Base-by-base conservation (phyloP, 1,140 invertebrate species). In the Camponotus vicinus region DNA sequence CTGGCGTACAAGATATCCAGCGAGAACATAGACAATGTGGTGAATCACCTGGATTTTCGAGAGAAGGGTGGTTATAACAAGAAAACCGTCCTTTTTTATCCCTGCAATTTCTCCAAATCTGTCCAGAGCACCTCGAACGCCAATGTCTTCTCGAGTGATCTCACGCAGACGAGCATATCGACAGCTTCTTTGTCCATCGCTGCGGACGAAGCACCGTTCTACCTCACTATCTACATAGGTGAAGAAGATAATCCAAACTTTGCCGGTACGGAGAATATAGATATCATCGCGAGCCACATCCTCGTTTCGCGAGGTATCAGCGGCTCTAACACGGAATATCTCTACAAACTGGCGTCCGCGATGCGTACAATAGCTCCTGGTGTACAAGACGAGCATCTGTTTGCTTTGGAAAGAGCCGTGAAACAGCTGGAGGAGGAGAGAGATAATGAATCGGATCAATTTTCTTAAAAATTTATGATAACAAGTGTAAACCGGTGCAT, bases 61-160 rank as follows among this genome's bases (percentile, higher is more conserved):
- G 99, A 99, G 95, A 98, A 98, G 92, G 98, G 97, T 94, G 98
- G 98, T n/a, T 99, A 98, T 92, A 95, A 96, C 64, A 96, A 97
- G 80, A 96, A 96, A 92, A 95, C 92, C 45, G 95, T 98, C 4
- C 93, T 95, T 37, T 99, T 99, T 91, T 96, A 97, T 94, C 97
- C 98, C 1, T 96, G 95, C 87, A 88, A 95, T 55, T 61, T 77
- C n/a, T 59, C 67, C 5, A 86, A 66, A 21, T 70, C 49, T 2
- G 45, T 79, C 15, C 69, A 90, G 57, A 66, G 84, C 15, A 27
- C 32, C 9, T 45, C 88, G 0, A 55, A 64, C 15, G 40, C 42
- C 2, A 32, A 59, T n/a, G 59, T 37, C 0, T 18, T 32, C 18
- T 11, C 3, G 7, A 85, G 71, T 32, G 57, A 85, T 27, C 11